Conservation (phyloP, 1,140 invertebrate species). For the Thaumatotibia leucotreta region DNA sequence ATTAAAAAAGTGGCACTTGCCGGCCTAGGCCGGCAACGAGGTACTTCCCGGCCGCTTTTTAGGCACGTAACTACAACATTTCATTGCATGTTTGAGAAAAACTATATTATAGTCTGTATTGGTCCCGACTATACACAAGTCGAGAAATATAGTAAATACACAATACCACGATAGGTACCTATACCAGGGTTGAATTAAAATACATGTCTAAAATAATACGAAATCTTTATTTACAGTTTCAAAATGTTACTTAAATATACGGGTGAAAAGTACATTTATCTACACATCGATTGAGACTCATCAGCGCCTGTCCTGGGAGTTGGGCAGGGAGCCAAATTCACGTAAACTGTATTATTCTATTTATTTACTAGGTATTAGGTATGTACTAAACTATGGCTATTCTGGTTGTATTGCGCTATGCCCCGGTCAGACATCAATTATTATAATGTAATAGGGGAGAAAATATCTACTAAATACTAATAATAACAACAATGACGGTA, state of each 20-base stretch:
- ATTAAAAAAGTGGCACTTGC: too few species aligned
- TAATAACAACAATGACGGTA: too few species aligned
- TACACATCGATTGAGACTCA: neutral
- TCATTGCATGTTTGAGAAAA: too few species aligned
- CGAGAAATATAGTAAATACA: too few species aligned
- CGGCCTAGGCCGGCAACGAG: too few species aligned
- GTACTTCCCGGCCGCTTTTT: too few species aligned
- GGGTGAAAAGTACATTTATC: neutral
- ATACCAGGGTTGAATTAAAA: conserved; percentile 14
- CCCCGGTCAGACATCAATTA: neutral
- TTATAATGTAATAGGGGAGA: neutral
- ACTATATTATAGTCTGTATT: too few species aligned
- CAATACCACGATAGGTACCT: too few species aligned
- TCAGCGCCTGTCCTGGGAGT: neutral
- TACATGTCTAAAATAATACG: conserved; percentile 9
- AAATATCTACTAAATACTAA: too few species aligned
- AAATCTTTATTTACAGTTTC: conserved; percentile 15
- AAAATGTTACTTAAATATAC: conserved; percentile 2
- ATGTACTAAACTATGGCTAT: neutral
- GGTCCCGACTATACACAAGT: too few species aligned
- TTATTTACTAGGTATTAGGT: too few species aligned
- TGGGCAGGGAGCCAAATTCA: neutral
- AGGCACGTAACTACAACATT: too few species aligned
- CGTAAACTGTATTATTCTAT: neutral
- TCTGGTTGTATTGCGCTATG: neutral